phyloP scores from a whole-genome alignment of 1,140 invertebrate genomes.

The Achatina immaculata region DNA sequence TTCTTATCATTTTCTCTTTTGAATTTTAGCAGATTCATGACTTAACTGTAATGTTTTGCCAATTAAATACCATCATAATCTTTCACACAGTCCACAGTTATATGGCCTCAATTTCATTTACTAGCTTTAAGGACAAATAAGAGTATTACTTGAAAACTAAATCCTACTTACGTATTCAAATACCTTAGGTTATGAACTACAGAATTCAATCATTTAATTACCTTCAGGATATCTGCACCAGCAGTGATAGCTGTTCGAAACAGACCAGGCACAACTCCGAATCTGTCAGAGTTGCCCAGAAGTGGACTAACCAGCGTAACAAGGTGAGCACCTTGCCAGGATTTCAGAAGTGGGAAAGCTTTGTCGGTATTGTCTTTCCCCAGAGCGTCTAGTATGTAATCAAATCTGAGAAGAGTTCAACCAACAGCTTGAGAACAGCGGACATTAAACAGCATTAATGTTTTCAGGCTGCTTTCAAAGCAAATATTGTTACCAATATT shows the following conservation, averaged over 20 bases:
- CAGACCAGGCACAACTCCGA: conserved; percentile 77
- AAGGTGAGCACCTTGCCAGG: conserved; percentile 82
- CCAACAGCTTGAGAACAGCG: neutral
- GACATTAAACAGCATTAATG: too few species aligned
- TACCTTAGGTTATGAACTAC: too few species aligned
- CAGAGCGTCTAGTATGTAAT: conserved; percentile 87
- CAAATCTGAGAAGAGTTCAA: conserved; percentile 77
- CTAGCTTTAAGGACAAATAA: too few species aligned
- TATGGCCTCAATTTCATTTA: too few species aligned
- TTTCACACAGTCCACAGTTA: too few species aligned
- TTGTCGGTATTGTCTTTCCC: conserved; percentile 75
- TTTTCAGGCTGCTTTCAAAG: neutral
- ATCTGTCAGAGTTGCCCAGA: conserved; percentile 83
- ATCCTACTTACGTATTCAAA: too few species aligned
- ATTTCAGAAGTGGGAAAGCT: conserved; percentile 73
- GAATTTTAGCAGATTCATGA: too few species aligned
- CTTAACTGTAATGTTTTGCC: too few species aligned
- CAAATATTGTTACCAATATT: neutral
- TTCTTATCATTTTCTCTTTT: too few species aligned
- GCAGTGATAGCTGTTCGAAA: conserved; percentile 60
- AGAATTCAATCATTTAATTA: too few species aligned
- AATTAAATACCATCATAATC: too few species aligned
- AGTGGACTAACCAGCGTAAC: conserved; percentile 88
- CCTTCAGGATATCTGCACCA: conserved; percentile 56
- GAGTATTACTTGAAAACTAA: too few species aligned